phyloP scores from a whole-genome alignment of 2,113 vertebrate genomes.

The Acanthochromis polyacanthus region DNA sequence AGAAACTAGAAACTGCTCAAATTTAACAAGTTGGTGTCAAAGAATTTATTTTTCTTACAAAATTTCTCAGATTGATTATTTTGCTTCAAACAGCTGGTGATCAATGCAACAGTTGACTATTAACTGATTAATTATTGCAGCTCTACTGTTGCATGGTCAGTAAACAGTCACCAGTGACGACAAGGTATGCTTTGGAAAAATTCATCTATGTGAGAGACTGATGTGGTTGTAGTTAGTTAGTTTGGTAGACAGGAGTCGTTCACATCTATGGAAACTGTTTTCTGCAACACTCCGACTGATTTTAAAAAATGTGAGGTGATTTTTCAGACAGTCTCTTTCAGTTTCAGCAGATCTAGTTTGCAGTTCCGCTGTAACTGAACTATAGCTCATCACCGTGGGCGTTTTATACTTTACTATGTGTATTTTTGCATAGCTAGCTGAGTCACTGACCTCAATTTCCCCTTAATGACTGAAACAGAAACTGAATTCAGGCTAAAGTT shows the following conservation, averaged over 20 bases:
- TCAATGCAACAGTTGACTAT: too few species aligned
- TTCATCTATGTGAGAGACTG: not conserved
- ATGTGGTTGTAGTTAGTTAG: conserved; percentile 12
- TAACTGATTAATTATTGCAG: too few species aligned
- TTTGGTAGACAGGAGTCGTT: not conserved
- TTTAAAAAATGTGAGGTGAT: not conserved
- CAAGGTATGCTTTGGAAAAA: not conserved
- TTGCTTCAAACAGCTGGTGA: too few species aligned
- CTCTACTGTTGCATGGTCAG: too few species aligned
- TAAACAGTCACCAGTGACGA: not conserved
- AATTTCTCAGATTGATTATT: too few species aligned
- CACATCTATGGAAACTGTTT: conserved; percentile 38
- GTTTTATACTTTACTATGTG: not conserved
- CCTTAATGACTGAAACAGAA: not conserved
- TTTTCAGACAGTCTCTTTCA: not conserved
- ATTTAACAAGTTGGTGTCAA: too few species aligned
- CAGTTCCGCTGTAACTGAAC: not conserved
- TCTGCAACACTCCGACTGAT: not conserved
- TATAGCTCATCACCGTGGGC: not conserved
- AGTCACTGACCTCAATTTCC: conserved; percentile 45
- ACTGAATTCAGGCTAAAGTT: conserved; percentile 13
- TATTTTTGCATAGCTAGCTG: not conserved
- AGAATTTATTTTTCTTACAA: too few species aligned
- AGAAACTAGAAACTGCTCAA: too few species aligned
- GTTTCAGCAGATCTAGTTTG: not conserved